A percentile compares a stretch with the other conserved stretches of the same genome.
Conservation (phyloP, 2,888 invertebrate genomes). For the Diabrotica balteata region DNA sequence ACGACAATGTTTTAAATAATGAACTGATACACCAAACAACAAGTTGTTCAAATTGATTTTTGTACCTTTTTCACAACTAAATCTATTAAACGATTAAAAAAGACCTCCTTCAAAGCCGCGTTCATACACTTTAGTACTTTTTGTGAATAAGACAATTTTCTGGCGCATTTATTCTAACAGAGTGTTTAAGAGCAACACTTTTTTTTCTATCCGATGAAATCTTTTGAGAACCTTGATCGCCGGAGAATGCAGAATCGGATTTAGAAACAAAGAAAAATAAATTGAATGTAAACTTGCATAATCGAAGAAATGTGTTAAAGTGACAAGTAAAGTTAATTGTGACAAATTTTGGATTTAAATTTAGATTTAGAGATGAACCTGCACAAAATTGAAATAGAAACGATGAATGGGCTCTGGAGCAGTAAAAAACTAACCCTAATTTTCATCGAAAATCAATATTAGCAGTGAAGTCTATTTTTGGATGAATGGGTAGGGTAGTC, state of each 20-base stretch:
- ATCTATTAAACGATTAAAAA: slow-evolving; percentile 41
- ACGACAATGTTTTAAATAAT: slow-evolving; percentile 30
- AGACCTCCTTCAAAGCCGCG: slow-evolving; percentile 42
- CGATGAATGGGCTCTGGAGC: too few species aligned
- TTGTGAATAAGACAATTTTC: slow-evolving; percentile 47
- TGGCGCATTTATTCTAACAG: slow-evolving; percentile 45
- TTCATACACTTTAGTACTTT: slow-evolving; percentile 38
- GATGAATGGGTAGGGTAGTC: too few species aligned
- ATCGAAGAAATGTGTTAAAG: too few species aligned
- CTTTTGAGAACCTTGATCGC: slow-evolving; percentile 29
- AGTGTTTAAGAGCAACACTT: slow-evolving; percentile 42
- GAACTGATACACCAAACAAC: slow-evolving; percentile 34
- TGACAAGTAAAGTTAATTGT: too few species aligned
- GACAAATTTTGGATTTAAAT: too few species aligned
- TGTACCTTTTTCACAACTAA: slow-evolving; percentile 41
- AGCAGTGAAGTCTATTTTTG: too few species aligned
- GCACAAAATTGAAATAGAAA: too few species aligned
- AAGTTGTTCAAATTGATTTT: slow-evolving; percentile 40
- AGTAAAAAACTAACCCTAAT: too few species aligned
- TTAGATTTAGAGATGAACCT: too few species aligned
- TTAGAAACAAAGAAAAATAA: not conserved
- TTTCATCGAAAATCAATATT: too few species aligned
- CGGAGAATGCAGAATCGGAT: slow-evolving; percentile 6
- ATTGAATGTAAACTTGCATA: too few species aligned
- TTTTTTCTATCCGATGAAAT: slow-evolving; percentile 29